These are phyloP conservation scores for Pseudotriccus pelzelni DNA, from an alignment of 2,797 vertebrate genomes.

Conservation along the genomic window DNA sequence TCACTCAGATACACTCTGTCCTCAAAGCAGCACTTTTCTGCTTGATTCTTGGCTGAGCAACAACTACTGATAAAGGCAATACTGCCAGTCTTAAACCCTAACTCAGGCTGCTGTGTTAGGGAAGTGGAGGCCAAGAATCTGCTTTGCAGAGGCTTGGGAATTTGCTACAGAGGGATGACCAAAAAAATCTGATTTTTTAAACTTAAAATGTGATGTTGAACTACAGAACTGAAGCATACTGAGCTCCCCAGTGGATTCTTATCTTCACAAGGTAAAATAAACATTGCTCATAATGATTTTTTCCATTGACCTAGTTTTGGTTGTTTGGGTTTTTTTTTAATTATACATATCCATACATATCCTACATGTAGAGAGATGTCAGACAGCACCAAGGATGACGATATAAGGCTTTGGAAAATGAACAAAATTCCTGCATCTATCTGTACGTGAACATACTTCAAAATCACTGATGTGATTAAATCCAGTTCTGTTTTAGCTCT, in stretches of 20 bases:
- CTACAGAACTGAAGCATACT: neutral
- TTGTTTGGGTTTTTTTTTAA: neutral
- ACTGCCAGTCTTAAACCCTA: neutral
- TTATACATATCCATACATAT: neutral
- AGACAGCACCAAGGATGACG: fast-evolving
- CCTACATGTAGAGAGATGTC: neutral
- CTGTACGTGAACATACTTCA: neutral
- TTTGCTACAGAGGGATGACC: neutral
- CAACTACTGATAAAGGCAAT: neutral
- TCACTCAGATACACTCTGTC: neutral
- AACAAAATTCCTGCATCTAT: neutral
- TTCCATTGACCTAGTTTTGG: neutral
- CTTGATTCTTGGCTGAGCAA: neutral
- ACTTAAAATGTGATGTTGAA: neutral
- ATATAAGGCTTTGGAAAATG: neutral
- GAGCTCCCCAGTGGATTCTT: neutral
- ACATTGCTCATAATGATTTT: neutral
- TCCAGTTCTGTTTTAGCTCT: neutral
- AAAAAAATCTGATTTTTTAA: neutral
- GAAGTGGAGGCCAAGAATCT: neutral
- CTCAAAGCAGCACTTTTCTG: neutral
- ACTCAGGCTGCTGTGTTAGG: fast-evolving
- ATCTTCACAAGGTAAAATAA: neutral
- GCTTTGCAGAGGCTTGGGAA: neutral
- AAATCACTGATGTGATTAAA: neutral